Evolutionary conservation across 2,113 vertebrate species (phyloP).

Genomic region (Phalacrocorax carbo): DNA sequence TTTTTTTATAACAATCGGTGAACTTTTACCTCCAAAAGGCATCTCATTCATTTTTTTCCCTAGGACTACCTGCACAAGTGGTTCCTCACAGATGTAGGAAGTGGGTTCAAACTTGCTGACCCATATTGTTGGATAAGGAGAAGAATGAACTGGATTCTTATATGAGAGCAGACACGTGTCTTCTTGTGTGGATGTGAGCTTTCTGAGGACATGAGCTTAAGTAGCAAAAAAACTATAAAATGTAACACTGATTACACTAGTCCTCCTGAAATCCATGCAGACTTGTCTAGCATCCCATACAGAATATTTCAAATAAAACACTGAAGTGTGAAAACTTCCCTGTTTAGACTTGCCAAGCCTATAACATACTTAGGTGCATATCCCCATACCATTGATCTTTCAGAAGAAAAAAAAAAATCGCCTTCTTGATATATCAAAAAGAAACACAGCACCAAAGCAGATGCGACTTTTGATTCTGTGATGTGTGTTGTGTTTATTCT

Average conservation of each 20-base stretch:
- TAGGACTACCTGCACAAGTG: background rate
- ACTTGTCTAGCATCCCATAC: background rate
- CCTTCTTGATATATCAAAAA: constrained; percentile 7
- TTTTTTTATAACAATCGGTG: background rate
- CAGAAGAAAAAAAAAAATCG: background rate
- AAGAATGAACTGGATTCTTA: background rate
- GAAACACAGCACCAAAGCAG: background rate
- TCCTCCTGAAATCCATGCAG: constrained; percentile 8
- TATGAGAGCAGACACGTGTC: background rate
- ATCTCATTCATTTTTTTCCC: background rate
- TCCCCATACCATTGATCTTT: background rate
- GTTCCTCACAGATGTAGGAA: background rate
- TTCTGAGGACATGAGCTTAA: constrained; percentile 30
- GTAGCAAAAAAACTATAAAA: constrained; percentile 26
- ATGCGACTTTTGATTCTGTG: background rate
- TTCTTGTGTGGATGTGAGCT: background rate
- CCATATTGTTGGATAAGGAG: background rate
- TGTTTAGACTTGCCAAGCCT: background rate
- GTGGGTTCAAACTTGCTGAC: background rate
- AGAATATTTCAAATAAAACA: constrained; percentile 32
- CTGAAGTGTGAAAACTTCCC: constrained; percentile 14
- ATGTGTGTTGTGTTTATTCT: background rate
- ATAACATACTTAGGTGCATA: background rate
- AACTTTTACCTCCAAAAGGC: background rate
- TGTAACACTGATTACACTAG: constrained; percentile 33